Base-by-base conservation (phyloP, 2,888 invertebrate genomes). In the Bombylius discolor region DNA sequence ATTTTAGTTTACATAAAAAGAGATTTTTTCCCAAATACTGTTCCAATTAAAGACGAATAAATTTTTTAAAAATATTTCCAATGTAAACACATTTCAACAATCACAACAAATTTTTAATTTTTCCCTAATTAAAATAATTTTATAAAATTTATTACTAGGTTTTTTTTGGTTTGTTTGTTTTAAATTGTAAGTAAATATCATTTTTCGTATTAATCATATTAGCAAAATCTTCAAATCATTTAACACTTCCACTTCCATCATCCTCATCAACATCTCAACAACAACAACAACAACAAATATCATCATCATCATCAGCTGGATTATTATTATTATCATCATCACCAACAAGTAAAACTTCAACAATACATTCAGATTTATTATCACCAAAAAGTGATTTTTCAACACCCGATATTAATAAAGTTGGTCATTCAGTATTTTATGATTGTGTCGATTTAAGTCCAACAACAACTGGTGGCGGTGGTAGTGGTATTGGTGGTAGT, bases 361-460 rank as follows among this genome's bases (percentile, higher is more conserved):
- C 56, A 9, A 50, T 56, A 11, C 57, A 56, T 45, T 57, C 52
- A 33, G 62, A 62, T 44, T 23, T 58, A 23, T 14, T 61, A 14
- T 60, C 62, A 52, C 62, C 62, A 31, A 62, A 61, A 55, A 61
- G 61, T 56, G 70, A 69, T 58, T 63, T 64, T n/a, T 64, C 69
- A 31, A 58, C 58, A 23, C 51, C 58, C 5, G 71, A 71, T 49
- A 65, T 70, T 12, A 72, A 72, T 64, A 68, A 70, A 50, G 72
- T 74, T 47, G 74, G 74, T 1, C 73, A 74, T 57, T 74, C 74
- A 4, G 69, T 74, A 5, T 74, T 74, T 60, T 74, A 74, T 59
- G 74, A 74, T 62, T 73, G 72, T 58, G 67, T 71, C 36, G 73
- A 74, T 64, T 66, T 68, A 12, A 73, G 73, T 62, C 71, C 72